Base-by-base conservation (phyloP, 2,113 vertebrate species). In the Tetrao urogallus region DNA sequence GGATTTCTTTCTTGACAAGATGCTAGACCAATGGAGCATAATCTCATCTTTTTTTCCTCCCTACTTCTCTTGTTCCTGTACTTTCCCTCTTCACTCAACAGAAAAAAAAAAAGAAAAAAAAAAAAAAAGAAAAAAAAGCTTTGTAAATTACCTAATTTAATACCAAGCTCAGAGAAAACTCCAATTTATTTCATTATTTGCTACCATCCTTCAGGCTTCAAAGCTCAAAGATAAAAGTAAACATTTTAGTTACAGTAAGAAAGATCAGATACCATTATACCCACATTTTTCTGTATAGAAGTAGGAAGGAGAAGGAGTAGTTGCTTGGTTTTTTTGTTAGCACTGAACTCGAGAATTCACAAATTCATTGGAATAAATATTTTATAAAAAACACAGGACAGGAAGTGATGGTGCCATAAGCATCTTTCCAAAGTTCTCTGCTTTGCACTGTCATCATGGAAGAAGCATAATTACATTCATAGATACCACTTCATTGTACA, bases 1-100 rank as follows among this genome's bases (percentile, higher is more conserved):
- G 40, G 40, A 86, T 21, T 40, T 63, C 58, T 83, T 92, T 61
- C 56, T 74, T 92, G 86, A 86, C 65, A 94, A 71, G 54, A 79
- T 8, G 57, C 19, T 83, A 67, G 22, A 63, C 50, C 50, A 83
- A 80, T 10, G 40, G 58, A 77, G 30, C 7, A 27, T 21, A 52
- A 58, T 43, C 14, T 63, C 3, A 4, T 4, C 3, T 67, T 8
- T 45, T 4, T 43, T 28, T 7, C 6, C 8, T 3, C 0, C 6
- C 2, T 7, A 14, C 20, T 56, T 38, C 32, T 52, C 20, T 25
- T 85, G 57, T n/a, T 4, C 77, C 22, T 56, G 42, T 54, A 50
- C 13, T 58, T 18, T 57, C 25, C 42, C 21, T 72, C 32, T 83
- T 30, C 47, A 40, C 57, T 52, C 34, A 42, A 52, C 38, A 67